Base-by-base conservation (phyloP, 2,113 vertebrate genomes). In the Halichoeres trimaculatus region DNA sequence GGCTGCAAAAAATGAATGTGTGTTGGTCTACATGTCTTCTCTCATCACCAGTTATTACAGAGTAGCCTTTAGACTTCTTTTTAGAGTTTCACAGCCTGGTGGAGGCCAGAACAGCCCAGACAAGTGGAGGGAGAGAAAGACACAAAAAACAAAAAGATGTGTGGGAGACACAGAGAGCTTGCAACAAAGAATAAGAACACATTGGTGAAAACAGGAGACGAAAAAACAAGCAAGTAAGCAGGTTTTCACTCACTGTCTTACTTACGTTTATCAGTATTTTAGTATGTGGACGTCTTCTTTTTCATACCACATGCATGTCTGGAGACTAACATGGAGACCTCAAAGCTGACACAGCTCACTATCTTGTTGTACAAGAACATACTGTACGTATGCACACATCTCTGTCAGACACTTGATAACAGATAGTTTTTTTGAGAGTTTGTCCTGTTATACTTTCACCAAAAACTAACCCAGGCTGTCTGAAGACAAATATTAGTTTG, bases 21-120 rank as follows among this genome's bases (percentile, higher is more conserved):
- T 40, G 24, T 4, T 68, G 54, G 52, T 51, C n/a, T 7, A 64
- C 34, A 64, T 43, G 55, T 79, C 66, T 47, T 41, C 48, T 13
- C 12, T 56, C 38, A 38, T 52, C 36, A 38, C 4, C 14, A 16
- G 23, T 35, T 58, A 43, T 61, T 41, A 64, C 17, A 58, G 22
- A 57, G 35, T 38, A 13, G 36, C 23, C 54, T 50, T n/a, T 41
- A 1, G 41, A 22, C 30, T 19, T 50, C 43, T 7, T 16, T 19
- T 23, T 19, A 38, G 8, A 26, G 24, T 10, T 34, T 53, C 23
- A 63, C 16, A 50, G 53, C 5, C 40, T 50, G 70, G 45, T 55
- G 48, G 69, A 67, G 65, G 64, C 54, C 23, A 35, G 52, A 70
- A 67, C 4, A 23, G 26, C 35, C 40, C 11, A 52, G 26, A 61